Conservation (phyloP, 2,888 invertebrate species). For the Agrilus biguttatus region DNA sequence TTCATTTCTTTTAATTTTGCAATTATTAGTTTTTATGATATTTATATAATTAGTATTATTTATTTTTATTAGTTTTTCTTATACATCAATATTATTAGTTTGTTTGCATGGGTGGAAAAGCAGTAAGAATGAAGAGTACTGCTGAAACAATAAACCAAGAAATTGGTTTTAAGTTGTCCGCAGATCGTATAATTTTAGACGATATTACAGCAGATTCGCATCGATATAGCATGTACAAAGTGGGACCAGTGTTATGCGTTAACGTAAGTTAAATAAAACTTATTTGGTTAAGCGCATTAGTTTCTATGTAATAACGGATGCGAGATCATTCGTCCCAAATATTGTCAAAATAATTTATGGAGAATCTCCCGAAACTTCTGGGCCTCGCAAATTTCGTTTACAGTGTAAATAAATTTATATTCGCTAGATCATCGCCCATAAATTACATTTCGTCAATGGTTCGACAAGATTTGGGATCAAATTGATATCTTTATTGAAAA, state of each 20-base stretch:
- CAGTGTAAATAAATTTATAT: no score
- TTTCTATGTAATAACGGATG: no score
- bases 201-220: conserved; percentile 44
- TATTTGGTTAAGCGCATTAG: conserved; percentile 17
- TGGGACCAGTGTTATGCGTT: conserved; percentile 48
- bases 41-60: neutral
- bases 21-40: no score
- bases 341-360: no score
- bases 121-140: conserved; percentile 47
- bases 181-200: conserved; percentile 27
- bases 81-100: conserved; percentile 30
- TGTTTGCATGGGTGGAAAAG: conserved; percentile 55
- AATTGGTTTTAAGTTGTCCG: conserved; percentile 30
- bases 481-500: no score
- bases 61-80: neutral
- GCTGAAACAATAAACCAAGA: conserved; percentile 39
- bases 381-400: no score
- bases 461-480: no score
- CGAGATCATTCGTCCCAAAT: no score
- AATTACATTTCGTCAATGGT: no score
- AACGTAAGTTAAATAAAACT: conserved; percentile 30
- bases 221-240: conserved; percentile 52
- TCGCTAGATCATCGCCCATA: no score
- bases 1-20: no score
- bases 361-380: no score